Percentiles rank a stretch among this genome's conserved stretches.
These are phyloP conservation scores for Hapalemur alaotrensis DNA, from an alignment of 2,797 vertebrate genomes.

Conservation along the genomic window DNA sequence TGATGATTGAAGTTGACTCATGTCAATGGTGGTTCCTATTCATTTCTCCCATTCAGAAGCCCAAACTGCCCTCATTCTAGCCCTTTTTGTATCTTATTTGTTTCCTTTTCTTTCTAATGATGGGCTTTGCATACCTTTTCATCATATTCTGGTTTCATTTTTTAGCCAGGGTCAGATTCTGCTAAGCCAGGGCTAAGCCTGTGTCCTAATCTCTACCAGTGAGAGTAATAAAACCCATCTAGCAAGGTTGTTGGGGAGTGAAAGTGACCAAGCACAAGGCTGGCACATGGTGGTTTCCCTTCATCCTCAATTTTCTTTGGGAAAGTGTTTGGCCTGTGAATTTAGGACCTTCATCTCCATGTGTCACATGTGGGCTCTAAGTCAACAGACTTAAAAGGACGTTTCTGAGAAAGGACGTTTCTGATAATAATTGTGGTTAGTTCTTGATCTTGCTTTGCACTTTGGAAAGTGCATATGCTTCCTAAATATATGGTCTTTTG, in stretches of 20 bases:
- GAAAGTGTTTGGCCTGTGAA: neutral
- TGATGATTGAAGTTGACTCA: neutral
- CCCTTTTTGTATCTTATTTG: neutral
- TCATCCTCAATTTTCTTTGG: neutral
- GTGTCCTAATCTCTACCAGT: neutral
- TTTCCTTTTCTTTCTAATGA: neutral
- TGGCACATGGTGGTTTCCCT: neutral
- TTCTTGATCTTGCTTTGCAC: neutral
- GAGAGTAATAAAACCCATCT: neutral
- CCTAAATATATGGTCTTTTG: neutral
- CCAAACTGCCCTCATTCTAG: neutral
- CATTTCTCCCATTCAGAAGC: neutral
- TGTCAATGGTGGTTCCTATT: neutral
- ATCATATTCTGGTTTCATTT: neutral
- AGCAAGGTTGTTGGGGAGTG: neutral
- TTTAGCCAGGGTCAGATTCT: neutral
- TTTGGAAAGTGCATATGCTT: neutral
- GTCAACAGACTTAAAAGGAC: neutral
- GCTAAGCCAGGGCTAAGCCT: neutral
- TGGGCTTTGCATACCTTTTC: neutral
- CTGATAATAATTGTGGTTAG: neutral
- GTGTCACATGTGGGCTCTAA: neutral
- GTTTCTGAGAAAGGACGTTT: constrained; percentile 12
- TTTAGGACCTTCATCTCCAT: neutral
- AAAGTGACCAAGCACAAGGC: neutral